These are phyloP conservation scores for Heloderma charlesbogerti DNA, from an alignment of 2,113 vertebrate genomes.

Conservation along the genomic window DNA sequence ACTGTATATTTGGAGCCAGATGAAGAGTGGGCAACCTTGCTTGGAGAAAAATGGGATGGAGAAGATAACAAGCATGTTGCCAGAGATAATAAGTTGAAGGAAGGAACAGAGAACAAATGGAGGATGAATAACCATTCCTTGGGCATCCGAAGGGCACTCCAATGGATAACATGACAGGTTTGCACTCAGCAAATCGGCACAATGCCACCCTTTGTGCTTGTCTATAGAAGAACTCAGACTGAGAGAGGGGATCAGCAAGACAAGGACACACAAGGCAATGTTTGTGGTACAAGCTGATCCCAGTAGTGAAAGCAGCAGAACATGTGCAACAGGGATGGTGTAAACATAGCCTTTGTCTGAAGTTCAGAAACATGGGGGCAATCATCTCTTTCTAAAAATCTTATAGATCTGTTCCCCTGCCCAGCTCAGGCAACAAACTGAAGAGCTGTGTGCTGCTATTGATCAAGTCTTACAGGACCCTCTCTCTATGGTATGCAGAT, in stretches of 20 bases:
- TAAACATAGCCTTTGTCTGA: neutral
- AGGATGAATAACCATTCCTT: neutral
- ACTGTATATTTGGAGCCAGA: neutral
- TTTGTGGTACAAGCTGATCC: neutral
- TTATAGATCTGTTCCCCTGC: slow-evolving; percentile 90
- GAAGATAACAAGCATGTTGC: neutral
- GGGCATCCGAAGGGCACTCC: neutral
- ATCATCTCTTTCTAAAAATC: slow-evolving; percentile 52
- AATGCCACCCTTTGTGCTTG: neutral
- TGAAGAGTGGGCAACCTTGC: no score
- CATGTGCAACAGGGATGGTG: neutral
- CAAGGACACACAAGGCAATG: neutral
- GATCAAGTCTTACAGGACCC: slow-evolving; percentile 90
- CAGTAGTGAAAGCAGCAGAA: neutral
- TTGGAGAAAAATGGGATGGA: neutral
- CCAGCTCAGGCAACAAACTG: slow-evolving; percentile 90
- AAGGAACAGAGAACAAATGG: neutral
- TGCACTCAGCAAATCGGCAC: no score
- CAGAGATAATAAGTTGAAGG: neutral
- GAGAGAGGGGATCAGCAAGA: neutral
- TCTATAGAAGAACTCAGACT: no score
- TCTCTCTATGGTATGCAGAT: slow-evolving; percentile 78
- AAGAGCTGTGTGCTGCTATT: slow-evolving; percentile 92
- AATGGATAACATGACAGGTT: neutral
- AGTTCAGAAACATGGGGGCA: slow-evolving; percentile 33